Evolutionary conservation across 2,113 vertebrate species (phyloP), one percentile per base, ranked within the genome.

Genomic region (Rhinopomastus cyanomelas): DNA sequence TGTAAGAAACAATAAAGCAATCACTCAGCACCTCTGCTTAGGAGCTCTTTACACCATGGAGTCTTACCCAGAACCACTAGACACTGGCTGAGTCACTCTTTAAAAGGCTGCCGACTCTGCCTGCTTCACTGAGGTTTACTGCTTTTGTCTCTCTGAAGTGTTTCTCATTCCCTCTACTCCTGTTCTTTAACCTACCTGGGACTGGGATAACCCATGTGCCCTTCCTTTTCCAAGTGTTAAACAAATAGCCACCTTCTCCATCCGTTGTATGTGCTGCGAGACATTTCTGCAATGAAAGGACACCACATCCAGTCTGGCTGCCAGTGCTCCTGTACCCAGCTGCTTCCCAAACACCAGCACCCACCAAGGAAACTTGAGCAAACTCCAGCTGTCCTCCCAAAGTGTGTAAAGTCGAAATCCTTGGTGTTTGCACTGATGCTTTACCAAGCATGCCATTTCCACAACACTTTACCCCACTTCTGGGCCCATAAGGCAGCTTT

Each of bases 1-100:
- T 90, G 95, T 74, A 88, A 93, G 92, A 91, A 93, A 90, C 94
- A 94, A 94, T 96, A 95, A 96, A 96, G 84, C 91, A 90, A 90
- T 96, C 90, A 96, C 86, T 93, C 94, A 95, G 56, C 95, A 94
- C 93, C 81, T 96, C 93, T 5, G 4, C 52, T 85, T 60, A 83
- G 90, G 88, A 85, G 49, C 65, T 78, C 87, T 75, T 92, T 83
- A 87, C 56, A 73, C 75, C 32, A 5, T 76, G 75, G 68, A 77
- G 62, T 39, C 71, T 29, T 62, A 76, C 48, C 62, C 87, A 34
- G 86, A 60, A 60, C 62, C 8, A 2, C 12, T 29, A 87, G 79
- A 34, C 2, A 0, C 52, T 79, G 78, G 16, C 71, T 83, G 66
- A 91, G 61, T 76, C 65, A 55, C 68, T 68, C 34, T 83, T 89